A percentile compares a stretch with the other conserved stretches of the same genome.
Evolutionary conservation across 2,797 vertebrate species (phyloP).

Genomic region (Channallabes apus): DNA sequence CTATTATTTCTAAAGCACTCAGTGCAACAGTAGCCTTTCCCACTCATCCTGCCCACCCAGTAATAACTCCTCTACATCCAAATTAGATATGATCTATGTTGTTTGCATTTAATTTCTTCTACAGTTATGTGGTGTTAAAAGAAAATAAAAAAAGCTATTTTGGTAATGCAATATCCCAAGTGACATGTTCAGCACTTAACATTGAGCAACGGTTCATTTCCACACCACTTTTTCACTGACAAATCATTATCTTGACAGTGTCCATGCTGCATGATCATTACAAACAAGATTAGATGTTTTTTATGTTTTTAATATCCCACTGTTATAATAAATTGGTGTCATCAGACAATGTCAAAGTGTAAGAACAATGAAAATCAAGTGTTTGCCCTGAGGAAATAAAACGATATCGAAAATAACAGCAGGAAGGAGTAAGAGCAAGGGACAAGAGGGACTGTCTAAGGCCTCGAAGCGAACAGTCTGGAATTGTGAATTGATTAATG

Average conservation of each 20-base stretch:
- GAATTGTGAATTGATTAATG: constrained; percentile 62
- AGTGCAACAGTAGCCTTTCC: neutral
- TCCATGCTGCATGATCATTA: constrained; percentile 9
- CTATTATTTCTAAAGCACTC: neutral
- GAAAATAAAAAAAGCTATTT: neutral
- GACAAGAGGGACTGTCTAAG: constrained; percentile 40
- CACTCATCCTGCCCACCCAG: too few species aligned
- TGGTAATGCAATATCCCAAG: neutral
- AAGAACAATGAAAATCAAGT: constrained; percentile 37
- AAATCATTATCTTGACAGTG: neutral
- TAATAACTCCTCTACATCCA: neutral
- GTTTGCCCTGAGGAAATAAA: constrained; percentile 32
- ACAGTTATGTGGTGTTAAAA: neutral
- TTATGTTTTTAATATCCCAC: constrained; percentile 35
- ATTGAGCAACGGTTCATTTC: neutral
- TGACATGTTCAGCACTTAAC: constrained; percentile 1
- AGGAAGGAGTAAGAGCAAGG: constrained; percentile 26
- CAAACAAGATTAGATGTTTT: constrained; percentile 40
- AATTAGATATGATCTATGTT: neutral
- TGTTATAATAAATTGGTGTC: constrained; percentile 32
- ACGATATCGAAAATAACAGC: constrained; percentile 17
- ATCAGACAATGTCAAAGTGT: constrained; percentile 31
- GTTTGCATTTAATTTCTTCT: neutral
- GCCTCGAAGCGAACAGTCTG: constrained; percentile 53
- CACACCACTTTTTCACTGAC: neutral